Percentiles rank a stretch among this genome's conserved stretches.
phyloP scores from a whole-genome alignment of 2,113 vertebrate genomes.

The Capricornis sumatraensis region DNA sequence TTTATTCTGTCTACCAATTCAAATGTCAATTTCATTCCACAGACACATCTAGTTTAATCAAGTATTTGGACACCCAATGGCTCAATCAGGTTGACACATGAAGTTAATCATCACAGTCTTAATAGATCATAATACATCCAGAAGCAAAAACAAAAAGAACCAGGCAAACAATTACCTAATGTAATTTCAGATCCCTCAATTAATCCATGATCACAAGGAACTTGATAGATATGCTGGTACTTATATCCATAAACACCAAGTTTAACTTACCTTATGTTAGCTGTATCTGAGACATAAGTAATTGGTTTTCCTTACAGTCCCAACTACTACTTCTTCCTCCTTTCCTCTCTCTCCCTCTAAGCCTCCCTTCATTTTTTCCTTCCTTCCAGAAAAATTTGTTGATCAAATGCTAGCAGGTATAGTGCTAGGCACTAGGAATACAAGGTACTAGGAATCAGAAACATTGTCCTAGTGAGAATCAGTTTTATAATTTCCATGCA shows the following conservation, averaged over 20 bases:
- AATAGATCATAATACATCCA: background rate
- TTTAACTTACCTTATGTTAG: background rate
- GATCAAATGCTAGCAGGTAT: background rate
- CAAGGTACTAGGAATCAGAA: background rate
- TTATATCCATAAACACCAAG: background rate
- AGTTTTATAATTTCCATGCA: background rate
- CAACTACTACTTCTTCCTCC: background rate
- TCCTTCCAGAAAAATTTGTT: background rate
- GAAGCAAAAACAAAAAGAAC: background rate
- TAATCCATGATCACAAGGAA: background rate
- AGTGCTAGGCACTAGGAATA: background rate
- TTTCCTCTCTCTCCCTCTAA: background rate
- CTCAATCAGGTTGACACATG: background rate
- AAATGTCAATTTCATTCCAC: constrained; percentile 1
- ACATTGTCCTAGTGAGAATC: background rate
- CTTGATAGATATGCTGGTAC: background rate
- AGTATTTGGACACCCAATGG: background rate
- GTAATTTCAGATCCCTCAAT: background rate
- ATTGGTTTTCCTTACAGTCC: background rate
- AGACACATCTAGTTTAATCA: background rate
- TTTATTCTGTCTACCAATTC: background rate
- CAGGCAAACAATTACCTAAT: background rate
- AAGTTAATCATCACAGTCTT: background rate
- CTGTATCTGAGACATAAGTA: background rate
- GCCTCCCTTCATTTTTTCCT: background rate